A percentile compares a stretch with the other conserved stretches of the same genome.
These are phyloP conservation scores for Umimayanthus kanabou DNA, from an alignment of 92 coral and sea anemone species.

Conservation along the genomic window DNA sequence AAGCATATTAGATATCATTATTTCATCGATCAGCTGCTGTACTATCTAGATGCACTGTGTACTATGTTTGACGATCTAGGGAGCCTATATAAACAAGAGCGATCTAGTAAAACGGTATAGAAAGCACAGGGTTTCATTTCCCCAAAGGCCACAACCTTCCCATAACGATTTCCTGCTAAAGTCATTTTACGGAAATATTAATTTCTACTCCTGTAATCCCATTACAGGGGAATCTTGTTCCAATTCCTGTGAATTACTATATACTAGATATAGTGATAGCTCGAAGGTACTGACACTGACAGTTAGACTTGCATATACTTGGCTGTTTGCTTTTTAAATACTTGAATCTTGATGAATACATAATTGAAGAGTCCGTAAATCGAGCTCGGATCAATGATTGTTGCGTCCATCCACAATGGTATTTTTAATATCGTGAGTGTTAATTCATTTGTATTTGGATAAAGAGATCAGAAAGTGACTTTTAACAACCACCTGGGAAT, in stretches of 20 bases:
- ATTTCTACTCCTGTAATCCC: conserved; percentile 7
- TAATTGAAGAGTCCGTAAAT: background rate
- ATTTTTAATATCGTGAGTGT: background rate
- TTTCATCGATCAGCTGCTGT: background rate
- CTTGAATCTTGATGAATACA: conserved; percentile 3
- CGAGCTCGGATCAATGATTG: background rate
- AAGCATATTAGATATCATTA: background rate
- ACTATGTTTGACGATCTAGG: background rate
- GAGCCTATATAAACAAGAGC: background rate
- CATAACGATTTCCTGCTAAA: conserved; percentile 31
- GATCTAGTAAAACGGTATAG: background rate
- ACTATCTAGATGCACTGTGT: background rate
- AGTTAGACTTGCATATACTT: background rate
- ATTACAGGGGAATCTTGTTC: background rate
- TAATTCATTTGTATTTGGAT: background rate
- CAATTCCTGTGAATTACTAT: background rate
- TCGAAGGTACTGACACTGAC: background rate
- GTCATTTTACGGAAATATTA: conserved; percentile 33
- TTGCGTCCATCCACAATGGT: background rate
- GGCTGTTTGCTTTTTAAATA: conserved; percentile 26
- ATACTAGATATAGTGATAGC: background rate
- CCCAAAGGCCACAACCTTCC: background rate
- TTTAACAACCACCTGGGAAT: background rate
- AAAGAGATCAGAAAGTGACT: conserved; percentile 6
- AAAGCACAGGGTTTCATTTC: background rate